Percentiles rank a stretch among this genome's conserved stretches.
Conservation (phyloP, 1,140 invertebrate species). For the Papilio glaucus region DNA sequence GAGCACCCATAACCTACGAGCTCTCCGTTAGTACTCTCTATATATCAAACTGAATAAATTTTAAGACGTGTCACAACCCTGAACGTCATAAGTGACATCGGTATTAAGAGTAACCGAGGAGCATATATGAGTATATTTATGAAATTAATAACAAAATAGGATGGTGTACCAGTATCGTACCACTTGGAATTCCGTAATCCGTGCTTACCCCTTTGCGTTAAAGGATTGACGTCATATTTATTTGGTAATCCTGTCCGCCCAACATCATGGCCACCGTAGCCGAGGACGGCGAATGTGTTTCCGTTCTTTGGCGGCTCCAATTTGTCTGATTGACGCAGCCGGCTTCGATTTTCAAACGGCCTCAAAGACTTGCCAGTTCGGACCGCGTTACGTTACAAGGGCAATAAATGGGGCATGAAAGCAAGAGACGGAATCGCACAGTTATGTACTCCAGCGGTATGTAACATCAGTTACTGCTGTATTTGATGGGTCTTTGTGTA, state of each 20-base stretch:
- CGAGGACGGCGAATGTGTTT: constrained; percentile 48
- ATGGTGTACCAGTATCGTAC: too few species aligned
- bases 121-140: too few species aligned
- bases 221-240: too few species aligned
- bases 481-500: not conserved
- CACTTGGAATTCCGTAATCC: too few species aligned
- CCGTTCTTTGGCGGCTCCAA: constrained; percentile 64
- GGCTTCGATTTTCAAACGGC: constrained; percentile 66
- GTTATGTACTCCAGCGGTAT: constrained; percentile 20
- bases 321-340: constrained; percentile 70
- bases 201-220: too few species aligned
- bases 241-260: not conserved
- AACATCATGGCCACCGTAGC: constrained; percentile 33
- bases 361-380: constrained; percentile 62
- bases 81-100: too few species aligned
- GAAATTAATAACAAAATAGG: too few species aligned
- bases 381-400: constrained; percentile 51
- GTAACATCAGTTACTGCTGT: not conserved
- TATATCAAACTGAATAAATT: too few species aligned
- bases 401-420: constrained; percentile 55
- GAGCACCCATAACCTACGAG: too few species aligned
- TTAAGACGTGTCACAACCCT: too few species aligned
- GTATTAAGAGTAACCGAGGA: too few species aligned
- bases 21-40: too few species aligned
- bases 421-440: constrained; percentile 43